Evolutionary conservation across 2,888 invertebrate species (phyloP).

Genomic region (Drosophila dives): DNA sequence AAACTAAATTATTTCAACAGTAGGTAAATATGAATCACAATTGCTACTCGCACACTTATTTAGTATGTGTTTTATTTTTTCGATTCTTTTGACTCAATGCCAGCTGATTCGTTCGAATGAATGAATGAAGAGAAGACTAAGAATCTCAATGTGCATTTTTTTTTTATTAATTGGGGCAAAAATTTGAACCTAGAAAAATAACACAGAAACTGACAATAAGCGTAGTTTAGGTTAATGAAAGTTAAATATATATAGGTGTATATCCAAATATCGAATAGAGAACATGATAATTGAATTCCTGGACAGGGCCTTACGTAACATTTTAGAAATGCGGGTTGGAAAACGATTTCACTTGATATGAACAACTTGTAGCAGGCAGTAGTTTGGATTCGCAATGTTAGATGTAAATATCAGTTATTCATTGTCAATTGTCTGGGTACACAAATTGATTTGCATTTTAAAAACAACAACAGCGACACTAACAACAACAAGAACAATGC

Average conservation of each 20-base stretch:
- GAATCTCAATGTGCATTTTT: not conserved
- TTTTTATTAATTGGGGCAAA: not conserved
- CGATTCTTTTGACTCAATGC: not conserved
- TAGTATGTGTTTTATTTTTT: not conserved
- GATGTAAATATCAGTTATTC: conserved; percentile 46
- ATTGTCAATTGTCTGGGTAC: conserved; percentile 53
- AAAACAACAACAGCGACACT: conserved; percentile 13
- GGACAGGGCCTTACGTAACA: conserved; percentile 41
- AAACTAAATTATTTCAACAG: not conserved
- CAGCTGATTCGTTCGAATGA: conserved; percentile 1
- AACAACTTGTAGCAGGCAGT: conserved; percentile 15
- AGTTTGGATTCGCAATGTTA: conserved; percentile 27
- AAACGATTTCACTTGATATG: conserved; percentile 20
- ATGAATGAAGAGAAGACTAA: conserved; percentile 1
- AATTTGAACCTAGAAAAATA: not conserved
- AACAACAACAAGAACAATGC: not conserved
- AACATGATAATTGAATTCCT: conserved; percentile 30
- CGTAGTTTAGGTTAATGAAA: conserved; percentile 4
- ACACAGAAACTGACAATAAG: not conserved
- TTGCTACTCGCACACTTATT: not conserved
- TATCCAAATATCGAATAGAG: not conserved
- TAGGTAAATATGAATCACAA: conserved; percentile 2
- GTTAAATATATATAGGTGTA: conserved; percentile 23
- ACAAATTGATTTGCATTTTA: conserved; percentile 67
- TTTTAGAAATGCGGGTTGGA: conserved; percentile 22